A percentile compares a stretch with the other conserved stretches of the same genome.
Evolutionary conservation across 2,113 vertebrate genomes (phyloP).

Genomic region (Coturnix japonica): DNA sequence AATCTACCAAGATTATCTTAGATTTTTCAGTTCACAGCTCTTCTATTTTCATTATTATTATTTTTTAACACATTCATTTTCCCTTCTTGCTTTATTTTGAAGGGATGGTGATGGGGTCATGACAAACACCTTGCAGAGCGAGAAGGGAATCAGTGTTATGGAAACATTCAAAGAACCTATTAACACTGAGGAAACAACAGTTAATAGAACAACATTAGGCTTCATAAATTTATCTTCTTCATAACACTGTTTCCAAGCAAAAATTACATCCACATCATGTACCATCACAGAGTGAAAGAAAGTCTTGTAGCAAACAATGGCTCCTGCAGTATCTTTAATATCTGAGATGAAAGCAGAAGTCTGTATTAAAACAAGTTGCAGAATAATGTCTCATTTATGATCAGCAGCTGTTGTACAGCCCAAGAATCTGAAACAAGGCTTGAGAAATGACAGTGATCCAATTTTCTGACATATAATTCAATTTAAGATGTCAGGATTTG

Average conservation of each 20-base stretch:
- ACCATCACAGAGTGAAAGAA: background rate
- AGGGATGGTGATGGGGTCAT: background rate
- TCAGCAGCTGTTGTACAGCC: background rate
- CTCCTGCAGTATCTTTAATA: background rate
- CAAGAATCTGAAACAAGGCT: background rate
- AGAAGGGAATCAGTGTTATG: background rate
- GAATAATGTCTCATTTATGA: background rate
- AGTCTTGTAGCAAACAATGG: background rate
- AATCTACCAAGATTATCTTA: background rate
- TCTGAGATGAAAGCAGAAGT: background rate
- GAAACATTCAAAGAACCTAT: background rate
- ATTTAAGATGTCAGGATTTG: slow-evolving; percentile 10
- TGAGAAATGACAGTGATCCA: slow-evolving; percentile 9
- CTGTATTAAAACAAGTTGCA: background rate
- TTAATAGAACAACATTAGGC: background rate
- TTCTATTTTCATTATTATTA: background rate
- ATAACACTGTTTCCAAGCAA: background rate
- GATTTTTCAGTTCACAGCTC: background rate
- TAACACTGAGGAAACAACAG: background rate
- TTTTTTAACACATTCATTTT: background rate
- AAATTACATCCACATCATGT: background rate
- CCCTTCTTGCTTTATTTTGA: background rate
- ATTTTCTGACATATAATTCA: slow-evolving; percentile 23
- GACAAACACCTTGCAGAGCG: background rate
- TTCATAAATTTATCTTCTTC: background rate